These are phyloP conservation scores for Carcina quercana DNA, from an alignment of 2,888 invertebrate species.

Conservation along the genomic window DNA sequence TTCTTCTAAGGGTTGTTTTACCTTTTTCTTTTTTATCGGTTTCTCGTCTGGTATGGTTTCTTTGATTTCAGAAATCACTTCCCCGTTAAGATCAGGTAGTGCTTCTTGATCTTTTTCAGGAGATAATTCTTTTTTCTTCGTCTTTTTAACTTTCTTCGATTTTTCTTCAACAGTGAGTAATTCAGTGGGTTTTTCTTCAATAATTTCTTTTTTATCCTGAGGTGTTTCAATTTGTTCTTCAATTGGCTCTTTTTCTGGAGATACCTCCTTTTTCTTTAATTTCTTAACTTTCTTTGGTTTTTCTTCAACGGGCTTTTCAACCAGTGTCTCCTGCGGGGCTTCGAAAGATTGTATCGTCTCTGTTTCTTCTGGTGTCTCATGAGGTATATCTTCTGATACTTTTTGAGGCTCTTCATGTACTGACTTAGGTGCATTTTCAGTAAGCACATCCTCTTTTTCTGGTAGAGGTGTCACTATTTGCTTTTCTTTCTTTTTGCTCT, in stretches of 20 bases:
- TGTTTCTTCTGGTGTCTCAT: neutral
- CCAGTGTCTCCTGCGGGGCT: slow-evolving; percentile 3
- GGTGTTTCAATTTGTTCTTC: neutral
- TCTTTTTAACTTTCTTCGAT: too few relatives aligned
- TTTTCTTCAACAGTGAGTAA: too few relatives aligned
- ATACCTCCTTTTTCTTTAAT: slow-evolving; percentile 1
- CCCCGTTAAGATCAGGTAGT: too few relatives aligned
- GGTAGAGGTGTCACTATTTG: neutral
- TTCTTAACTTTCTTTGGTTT: slow-evolving; percentile 4
- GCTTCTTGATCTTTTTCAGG: too few relatives aligned
- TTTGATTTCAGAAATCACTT: too few relatives aligned
- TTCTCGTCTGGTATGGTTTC: neutral
- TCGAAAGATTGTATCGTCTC: neutral
- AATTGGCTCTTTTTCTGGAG: neutral
- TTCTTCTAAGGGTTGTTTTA: neutral
- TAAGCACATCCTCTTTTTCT: neutral
- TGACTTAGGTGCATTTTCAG: too few relatives aligned
- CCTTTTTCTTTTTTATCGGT: neutral
- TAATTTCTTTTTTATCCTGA: slow-evolving; percentile 1
- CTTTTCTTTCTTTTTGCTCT: neutral
- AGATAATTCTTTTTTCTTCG: neutral
- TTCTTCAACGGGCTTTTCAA: slow-evolving; percentile 1
- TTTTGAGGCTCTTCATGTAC: neutral
- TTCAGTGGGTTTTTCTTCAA: too few relatives aligned
- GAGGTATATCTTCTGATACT: neutral